Evolutionary conservation across 2,888 invertebrate species (phyloP), one percentile per base, ranked within the genome.

Genomic region (Ophioninae sp.): DNA sequence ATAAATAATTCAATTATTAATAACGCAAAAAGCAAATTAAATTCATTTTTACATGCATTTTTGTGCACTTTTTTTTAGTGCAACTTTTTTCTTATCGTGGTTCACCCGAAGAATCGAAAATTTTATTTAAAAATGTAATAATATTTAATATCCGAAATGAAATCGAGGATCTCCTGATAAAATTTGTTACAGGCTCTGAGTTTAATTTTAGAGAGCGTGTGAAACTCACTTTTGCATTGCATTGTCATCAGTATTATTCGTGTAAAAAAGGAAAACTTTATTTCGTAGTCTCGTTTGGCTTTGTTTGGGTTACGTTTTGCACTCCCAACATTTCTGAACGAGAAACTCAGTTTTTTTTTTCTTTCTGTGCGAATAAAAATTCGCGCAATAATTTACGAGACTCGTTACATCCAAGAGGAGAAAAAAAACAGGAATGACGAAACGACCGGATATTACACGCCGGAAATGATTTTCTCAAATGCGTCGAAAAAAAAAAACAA

Each of bases 391-490:
- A 68, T 23, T 22, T 6, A 7, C 30, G 5, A 13, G 37, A n/a
- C 69, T 56, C 30, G 56, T 69, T 30, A 37, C 30, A 69, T 69
- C 56, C 20, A 56, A 69, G 30, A 17, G 69, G 44, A 17, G 51
- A 51, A 51, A 51, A 51, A 51, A 10, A 17, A 69, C 13, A 56
- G 37, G 56, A 71, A 61, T 44, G 77, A n/a, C 8, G 74, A 75
- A 65, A 75, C 51, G 58, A 44, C 30, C 69, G 77, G 77, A 71
- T 63, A 69, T 78, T 51, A 58, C 61, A 37, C 68, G 68, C 6
- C 69, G 69, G 61, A 61, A 69, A 63, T 61, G 44, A 63, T 9
- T 63, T 10, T 61, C 8, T 51, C 30, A 20, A 41, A 63, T 44
- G 44, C 41, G 63, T 63, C 23, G n/a, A 44, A 68, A 68, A 68